phyloP scores from a whole-genome alignment of 2,797 vertebrate species.

The Leontopithecus rosalia region DNA sequence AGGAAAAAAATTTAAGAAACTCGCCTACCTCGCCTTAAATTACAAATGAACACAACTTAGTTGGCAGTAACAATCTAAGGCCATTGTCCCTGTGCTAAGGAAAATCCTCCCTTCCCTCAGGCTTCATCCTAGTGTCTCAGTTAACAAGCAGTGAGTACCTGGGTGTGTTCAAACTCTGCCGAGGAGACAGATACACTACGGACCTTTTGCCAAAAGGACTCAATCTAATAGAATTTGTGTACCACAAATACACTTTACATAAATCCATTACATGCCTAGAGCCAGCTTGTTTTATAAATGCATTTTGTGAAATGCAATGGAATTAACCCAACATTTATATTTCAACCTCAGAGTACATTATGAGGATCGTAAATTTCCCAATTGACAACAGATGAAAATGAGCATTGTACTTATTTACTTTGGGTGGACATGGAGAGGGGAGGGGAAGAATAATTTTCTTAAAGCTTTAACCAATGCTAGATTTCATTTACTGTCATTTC shows the following conservation, averaged over 20 bases:
- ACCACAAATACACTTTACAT: neutral
- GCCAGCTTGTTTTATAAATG: constrained; percentile 6
- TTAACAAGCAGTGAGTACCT: neutral
- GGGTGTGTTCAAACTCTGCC: neutral
- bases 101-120: neutral
- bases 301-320: constrained; percentile 41
- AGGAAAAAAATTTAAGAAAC: neutral
- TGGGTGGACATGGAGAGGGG: neutral
- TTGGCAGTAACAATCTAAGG: neutral
- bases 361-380: constrained; percentile 57
- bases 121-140: neutral
- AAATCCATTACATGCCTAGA: neutral
- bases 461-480: neutral
- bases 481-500: constrained; percentile 29
- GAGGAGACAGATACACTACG: neutral
- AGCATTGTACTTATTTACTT: constrained; percentile 34
- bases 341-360: constrained; percentile 37
- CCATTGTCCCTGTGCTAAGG: neutral
- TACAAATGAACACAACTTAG: neutral
- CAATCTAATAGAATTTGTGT: neutral
- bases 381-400: constrained; percentile 42
- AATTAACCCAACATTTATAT: constrained; percentile 63
- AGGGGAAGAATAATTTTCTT: neutral
- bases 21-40: neutral
- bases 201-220: neutral